Evolutionary conservation across 2,888 invertebrate genomes (phyloP).

Genomic region (Synergus umbraculus): DNA sequence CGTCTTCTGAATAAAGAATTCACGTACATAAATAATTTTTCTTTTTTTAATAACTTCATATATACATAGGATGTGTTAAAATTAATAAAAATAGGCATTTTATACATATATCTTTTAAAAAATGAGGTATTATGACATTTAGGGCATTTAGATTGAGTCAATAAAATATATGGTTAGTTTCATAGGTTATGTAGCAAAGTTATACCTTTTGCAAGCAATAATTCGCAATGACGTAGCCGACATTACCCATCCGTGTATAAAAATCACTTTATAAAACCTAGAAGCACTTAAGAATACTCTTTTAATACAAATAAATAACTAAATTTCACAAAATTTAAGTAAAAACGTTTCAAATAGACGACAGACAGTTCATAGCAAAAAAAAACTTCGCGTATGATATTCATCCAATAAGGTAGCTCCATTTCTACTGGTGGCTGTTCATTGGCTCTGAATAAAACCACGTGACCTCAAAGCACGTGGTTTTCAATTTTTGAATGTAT

Average conservation of each 20-base stretch:
- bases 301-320: not conserved
- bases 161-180: not conserved
- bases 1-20: not conserved
- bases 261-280: not conserved
- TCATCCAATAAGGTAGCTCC: not conserved
- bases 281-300: not conserved
- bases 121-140: not conserved
- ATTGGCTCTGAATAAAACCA: not conserved
- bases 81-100: not conserved
- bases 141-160: not conserved
- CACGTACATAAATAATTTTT: not conserved
- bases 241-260: slow-evolving; percentile 19
- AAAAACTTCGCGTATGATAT: not conserved
- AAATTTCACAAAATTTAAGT: not conserved
- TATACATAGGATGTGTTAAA: not conserved
- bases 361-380: not conserved
- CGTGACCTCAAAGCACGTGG: not conserved
- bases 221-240: slow-evolving; percentile 11
- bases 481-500: not conserved
- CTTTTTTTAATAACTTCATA: not conserved
- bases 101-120: not conserved
- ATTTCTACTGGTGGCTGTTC: not conserved
- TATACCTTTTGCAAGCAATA: slow-evolving; percentile 32
- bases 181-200: not conserved
- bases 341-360: slow-evolving; percentile 9